Percentiles rank a stretch among this genome's conserved stretches.
Evolutionary conservation across 2,888 invertebrate genomes (phyloP).

Genomic region (Ochropleura plecta): DNA sequence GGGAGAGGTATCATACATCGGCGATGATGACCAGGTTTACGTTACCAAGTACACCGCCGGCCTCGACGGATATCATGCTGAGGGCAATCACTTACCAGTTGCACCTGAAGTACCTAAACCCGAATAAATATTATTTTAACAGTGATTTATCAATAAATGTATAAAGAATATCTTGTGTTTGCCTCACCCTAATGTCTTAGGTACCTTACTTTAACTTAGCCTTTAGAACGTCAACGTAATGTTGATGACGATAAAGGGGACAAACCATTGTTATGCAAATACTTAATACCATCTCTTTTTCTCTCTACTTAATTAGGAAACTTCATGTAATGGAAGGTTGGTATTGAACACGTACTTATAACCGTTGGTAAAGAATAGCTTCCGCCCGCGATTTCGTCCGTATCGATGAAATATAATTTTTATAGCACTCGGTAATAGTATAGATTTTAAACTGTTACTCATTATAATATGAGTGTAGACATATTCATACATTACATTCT

Average conservation of each 20-base stretch:
- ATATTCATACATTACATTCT: neutral
- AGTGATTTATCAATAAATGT: slow-evolving; percentile 12
- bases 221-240: neutral
- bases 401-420: neutral
- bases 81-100: slow-evolving; percentile 74
- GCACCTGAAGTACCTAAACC: slow-evolving; percentile 4
- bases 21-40: slow-evolving; percentile 78
- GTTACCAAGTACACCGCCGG: slow-evolving; percentile 79
- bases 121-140: neutral
- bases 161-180: slow-evolving; percentile 6
- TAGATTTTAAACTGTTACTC: neutral
- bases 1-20: slow-evolving; percentile 77
- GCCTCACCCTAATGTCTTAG: neutral
- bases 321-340: neutral
- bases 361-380: neutral
- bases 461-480: neutral
- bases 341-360: neutral
- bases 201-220: neutral
- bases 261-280: no score
- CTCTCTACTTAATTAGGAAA: neutral
- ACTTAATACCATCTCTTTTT: no score
- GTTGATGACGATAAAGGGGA: no score
- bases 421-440: neutral
- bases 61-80: slow-evolving; percentile 73
- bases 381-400: neutral